Conservation (phyloP, 2,113 vertebrate genomes). For the Caranx ignobilis region DNA sequence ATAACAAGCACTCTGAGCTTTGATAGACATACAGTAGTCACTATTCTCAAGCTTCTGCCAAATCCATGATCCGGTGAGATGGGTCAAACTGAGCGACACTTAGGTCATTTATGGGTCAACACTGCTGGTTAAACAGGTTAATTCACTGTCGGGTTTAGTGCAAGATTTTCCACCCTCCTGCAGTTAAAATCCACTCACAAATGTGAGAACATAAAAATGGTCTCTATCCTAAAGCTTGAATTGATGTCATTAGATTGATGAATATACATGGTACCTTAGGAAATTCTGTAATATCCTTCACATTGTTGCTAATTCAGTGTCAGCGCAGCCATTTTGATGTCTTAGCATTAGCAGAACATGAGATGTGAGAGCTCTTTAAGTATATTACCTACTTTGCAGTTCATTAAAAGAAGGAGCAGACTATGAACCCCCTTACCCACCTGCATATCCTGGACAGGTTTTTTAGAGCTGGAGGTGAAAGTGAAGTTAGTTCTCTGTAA, state of each 20-base stretch:
- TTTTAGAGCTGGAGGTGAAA: neutral
- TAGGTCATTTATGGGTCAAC: constrained; percentile 1
- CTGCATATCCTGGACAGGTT: neutral
- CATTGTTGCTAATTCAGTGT: neutral
- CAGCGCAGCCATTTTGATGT: neutral
- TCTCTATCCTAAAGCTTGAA: neutral
- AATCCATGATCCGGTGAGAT: neutral
- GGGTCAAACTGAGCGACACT: neutral
- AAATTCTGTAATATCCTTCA: neutral
- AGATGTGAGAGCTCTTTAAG: neutral
- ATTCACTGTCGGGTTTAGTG: neutral
- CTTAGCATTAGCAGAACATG: neutral
- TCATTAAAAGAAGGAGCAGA: neutral
- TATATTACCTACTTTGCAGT: neutral
- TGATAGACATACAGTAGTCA: constrained; percentile 27
- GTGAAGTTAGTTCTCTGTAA: too few relatives aligned
- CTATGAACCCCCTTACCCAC: too few relatives aligned
- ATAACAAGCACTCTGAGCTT: constrained; percentile 47
- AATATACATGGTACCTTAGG: neutral
- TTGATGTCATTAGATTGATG: neutral
- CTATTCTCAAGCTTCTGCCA: neutral
- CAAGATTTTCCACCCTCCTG: neutral
- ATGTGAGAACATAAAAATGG: neutral
- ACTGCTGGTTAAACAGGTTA: constrained; percentile 19
- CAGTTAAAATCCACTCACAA: neutral